Conservation (phyloP, 2,113 vertebrate species). For the Saccopteryx leptura region DNA sequence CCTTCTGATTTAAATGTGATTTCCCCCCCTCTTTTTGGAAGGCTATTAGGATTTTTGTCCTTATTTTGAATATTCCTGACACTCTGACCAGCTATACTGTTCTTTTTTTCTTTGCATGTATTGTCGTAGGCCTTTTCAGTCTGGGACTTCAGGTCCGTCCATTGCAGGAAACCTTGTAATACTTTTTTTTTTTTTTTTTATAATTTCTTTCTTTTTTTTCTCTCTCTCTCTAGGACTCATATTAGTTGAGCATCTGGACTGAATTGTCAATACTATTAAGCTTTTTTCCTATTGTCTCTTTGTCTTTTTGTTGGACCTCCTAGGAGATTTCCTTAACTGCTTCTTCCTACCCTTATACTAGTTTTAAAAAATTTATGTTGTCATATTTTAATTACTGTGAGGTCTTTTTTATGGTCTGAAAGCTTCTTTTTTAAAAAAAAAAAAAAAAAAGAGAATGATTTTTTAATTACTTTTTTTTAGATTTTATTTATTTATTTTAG, state of each 20-base stretch:
- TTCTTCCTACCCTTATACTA: not conserved
- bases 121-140: not conserved
- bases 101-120: not conserved
- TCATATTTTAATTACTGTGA: conserved; percentile 16
- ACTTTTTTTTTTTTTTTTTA: not conserved
- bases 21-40: not conserved
- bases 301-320: conserved; percentile 36
- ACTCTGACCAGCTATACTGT: not conserved
- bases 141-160: not conserved
- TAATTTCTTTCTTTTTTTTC: not conserved
- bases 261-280: not conserved
- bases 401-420: not conserved
- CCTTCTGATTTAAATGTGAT: not conserved
- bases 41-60: not conserved
- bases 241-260: not conserved
- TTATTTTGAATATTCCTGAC: not conserved
- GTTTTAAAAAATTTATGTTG: not conserved
- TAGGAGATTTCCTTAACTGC: not conserved
- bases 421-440: not conserved
- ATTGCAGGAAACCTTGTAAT: not conserved
- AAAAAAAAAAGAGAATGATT: no score
- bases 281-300: not conserved
- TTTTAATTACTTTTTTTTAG: no score
- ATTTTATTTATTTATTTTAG: no score
- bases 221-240: not conserved